A percentile compares a stretch with the other conserved stretches of the same genome.
These are phyloP conservation scores for Falco columbarius DNA, from an alignment of 2,797 vertebrate species.

Conservation along the genomic window DNA sequence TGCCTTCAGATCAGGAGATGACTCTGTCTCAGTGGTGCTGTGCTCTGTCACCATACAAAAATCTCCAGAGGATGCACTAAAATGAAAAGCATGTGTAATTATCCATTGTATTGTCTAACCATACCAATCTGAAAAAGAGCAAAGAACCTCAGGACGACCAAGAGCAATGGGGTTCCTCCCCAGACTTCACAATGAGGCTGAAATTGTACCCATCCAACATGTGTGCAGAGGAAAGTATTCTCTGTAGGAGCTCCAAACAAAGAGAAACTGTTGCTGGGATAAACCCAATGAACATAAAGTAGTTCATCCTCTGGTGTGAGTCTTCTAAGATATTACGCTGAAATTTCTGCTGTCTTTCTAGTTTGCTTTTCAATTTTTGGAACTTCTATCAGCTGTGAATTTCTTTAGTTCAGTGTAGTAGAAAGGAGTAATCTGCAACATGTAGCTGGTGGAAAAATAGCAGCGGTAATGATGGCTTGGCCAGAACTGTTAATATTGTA, in stretches of 20 bases:
- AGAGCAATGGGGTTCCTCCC: neutral
- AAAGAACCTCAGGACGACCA: neutral
- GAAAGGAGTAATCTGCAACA: neutral
- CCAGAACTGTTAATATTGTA: neutral
- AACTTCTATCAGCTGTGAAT: neutral
- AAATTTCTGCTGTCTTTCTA: neutral
- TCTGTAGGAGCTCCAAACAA: neutral
- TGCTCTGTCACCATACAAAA: neutral
- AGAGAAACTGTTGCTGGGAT: neutral
- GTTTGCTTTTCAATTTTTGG: neutral
- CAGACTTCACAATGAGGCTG: neutral
- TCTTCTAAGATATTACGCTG: neutral
- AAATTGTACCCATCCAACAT: neutral
- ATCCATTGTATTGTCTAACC: neutral
- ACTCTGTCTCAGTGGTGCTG: neutral
- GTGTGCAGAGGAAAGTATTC: neutral
- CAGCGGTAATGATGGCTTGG: neutral
- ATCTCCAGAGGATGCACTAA: neutral
- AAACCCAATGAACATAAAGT: neutral
- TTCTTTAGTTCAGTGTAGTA: neutral
- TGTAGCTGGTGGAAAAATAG: neutral
- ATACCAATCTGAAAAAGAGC: neutral
- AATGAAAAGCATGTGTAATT: neutral
- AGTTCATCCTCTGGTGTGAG: neutral
- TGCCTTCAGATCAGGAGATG: neutral